These are phyloP conservation scores for Benthochromis sp. DNA, from an alignment of 2,113 vertebrate species.

Conservation along the genomic window DNA sequence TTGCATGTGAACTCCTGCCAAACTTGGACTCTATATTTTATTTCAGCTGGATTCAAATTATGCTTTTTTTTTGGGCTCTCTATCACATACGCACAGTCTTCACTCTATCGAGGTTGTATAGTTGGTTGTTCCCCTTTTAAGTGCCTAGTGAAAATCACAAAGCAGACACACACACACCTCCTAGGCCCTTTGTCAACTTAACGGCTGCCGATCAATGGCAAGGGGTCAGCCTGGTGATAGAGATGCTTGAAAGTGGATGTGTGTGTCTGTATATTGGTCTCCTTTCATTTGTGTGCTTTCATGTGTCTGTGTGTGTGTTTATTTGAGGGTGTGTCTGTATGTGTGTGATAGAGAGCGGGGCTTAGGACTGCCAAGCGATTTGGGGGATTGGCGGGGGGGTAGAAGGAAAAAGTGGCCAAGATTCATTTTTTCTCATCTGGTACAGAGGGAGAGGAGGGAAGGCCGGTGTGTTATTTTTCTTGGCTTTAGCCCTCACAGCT, in stretches of 20 bases:
- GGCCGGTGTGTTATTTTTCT: slow-evolving; percentile 96
- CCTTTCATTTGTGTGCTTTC: slow-evolving; percentile 36
- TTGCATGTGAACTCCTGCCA: slow-evolving; percentile 26
- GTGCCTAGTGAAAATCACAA: slow-evolving; percentile 77
- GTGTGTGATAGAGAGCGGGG: slow-evolving; percentile 87
- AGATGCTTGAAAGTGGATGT: slow-evolving; percentile 19
- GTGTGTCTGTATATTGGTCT: slow-evolving; percentile 13
- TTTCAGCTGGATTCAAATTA: slow-evolving; percentile 38
- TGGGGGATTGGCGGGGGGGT: slow-evolving; percentile 17
- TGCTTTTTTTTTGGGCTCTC: slow-evolving; percentile 5
- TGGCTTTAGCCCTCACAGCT: slow-evolving; percentile 94
- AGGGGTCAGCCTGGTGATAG: slow-evolving; percentile 85
- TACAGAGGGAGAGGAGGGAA: slow-evolving; percentile 65
- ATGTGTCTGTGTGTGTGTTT: slow-evolving; percentile 20
- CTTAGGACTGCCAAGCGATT: slow-evolving; percentile 70
- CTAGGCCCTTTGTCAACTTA: slow-evolving; percentile 95
- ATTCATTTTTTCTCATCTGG: slow-evolving; percentile 99
- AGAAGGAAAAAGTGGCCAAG: slow-evolving; percentile 82
- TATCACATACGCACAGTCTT: slow-evolving; percentile 33
- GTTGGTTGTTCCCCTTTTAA: slow-evolving; percentile 89
- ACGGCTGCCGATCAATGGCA: slow-evolving; percentile 95
- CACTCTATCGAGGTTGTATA: slow-evolving; percentile 67
- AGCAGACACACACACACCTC: slow-evolving; percentile 44
- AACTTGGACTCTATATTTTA: slow-evolving; percentile 22
- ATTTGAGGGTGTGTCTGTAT: neutral